Evolutionary conservation across 2,888 invertebrate genomes (phyloP), one percentile per base, ranked within the genome.

Genomic region (Dasypogon diadema): DNA sequence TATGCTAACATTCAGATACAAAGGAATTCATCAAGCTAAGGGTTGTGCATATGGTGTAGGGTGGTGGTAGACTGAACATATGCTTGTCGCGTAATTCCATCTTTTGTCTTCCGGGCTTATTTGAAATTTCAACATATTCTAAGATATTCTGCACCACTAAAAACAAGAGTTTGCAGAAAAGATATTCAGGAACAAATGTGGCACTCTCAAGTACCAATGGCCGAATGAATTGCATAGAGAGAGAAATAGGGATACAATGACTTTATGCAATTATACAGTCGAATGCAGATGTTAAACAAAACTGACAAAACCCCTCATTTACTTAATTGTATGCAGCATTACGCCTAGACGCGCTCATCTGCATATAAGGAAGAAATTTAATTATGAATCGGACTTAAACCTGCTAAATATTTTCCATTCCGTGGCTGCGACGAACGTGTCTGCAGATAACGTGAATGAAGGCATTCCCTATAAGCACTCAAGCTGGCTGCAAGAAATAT

Each of bases 311-410:
- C 46, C 24, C 46, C 46, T 24, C 46, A 65, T 56, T 56, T 56
- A 26, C 21, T 18, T 24, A 51, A 51, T 51, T 46, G 22, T 22
- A 46, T 65, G 65, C 26, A 48, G 48, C 26, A 46, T 37, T 24
- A 48, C 65, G 46, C 37, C 65, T 48, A 65, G 24, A 42, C 22
- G 46, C 65, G 26, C 24, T 65, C 65, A 48, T 65, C 48, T 65
- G 48, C 65, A 65, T 65, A 65, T 65, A 48, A 48, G 65, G 37
- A 65, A 65, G 65, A 65, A 65, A 65, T 65, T 65, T 65, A 65
- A 65, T 65, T 65, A 65, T 65, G 65, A 65, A 65, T 65, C 48
- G 65, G 65, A 48, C 65, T 46, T 65, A 65, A 65, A 65, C 24
- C 48, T 46, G 37, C 22, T 65, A 37, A 24, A 65, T 65, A 24